phyloP scores from a whole-genome alignment of 2,113 vertebrate species.

The Tyto alba region DNA sequence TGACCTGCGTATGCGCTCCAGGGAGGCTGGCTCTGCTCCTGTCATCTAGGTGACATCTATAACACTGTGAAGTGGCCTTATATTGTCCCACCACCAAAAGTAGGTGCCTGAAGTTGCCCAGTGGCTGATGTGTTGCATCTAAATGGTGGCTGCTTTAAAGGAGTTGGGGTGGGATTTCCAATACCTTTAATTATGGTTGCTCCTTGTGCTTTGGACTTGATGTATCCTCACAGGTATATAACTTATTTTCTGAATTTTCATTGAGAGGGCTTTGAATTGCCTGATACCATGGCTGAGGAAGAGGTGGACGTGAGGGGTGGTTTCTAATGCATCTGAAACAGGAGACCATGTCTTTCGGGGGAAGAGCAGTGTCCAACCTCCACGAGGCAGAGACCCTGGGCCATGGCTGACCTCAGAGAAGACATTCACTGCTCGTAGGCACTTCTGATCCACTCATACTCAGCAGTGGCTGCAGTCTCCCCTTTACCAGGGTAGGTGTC shows the following conservation, averaged over 20 bases:
- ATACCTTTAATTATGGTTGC: background rate
- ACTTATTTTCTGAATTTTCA: background rate
- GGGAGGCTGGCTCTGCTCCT: background rate
- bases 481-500: background rate
- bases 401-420: background rate
- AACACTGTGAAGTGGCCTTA: background rate
- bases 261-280: background rate
- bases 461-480: background rate
- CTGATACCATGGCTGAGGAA: background rate
- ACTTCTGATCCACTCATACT: background rate
- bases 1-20: background rate
- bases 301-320: background rate
- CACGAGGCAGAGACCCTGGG: background rate
- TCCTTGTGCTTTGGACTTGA: background rate
- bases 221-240: background rate
- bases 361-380: background rate
- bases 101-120: background rate
- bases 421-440: fast-evolving
- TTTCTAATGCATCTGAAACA: background rate
- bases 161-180: background rate
- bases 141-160: background rate
- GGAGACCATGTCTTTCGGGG: background rate
- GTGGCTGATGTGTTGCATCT: background rate
- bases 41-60: background rate
- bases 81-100: background rate